Percentiles rank a stretch among this genome's conserved stretches.
These are phyloP conservation scores for Python bivittatus DNA, from an alignment of 2,113 vertebrate species.

Conservation along the genomic window DNA sequence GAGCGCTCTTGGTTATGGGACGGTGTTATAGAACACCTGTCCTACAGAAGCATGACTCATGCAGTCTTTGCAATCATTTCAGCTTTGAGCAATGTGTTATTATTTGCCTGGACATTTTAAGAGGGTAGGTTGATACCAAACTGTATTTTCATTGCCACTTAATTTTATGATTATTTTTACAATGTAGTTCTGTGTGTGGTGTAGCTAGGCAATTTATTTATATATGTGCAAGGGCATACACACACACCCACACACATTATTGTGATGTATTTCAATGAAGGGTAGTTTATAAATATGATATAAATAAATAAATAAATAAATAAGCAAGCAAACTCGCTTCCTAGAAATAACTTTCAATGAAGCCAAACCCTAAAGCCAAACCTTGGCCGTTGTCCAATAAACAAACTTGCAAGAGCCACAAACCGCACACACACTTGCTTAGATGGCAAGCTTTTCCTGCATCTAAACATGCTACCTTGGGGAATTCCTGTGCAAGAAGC, in stretches of 20 bases:
- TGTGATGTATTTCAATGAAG: not conserved
- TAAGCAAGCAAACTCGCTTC: not conserved
- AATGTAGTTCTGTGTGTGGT: not conserved
- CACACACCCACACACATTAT: not conserved
- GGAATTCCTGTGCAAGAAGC: not conserved
- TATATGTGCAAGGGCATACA: not conserved
- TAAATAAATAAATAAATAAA: not conserved
- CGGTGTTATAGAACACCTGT: not conserved
- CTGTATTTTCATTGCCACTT: not conserved
- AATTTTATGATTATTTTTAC: not conserved
- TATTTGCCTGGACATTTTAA: not conserved
- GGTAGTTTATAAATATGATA: not conserved
- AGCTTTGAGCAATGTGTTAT: not conserved
- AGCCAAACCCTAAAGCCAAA: not conserved
- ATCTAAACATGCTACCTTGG: not conserved
- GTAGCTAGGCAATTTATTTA: not conserved
- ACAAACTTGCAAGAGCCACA: conserved; percentile 9
- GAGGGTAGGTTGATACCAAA: not conserved
- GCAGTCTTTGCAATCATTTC: not conserved
- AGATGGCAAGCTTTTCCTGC: not conserved
- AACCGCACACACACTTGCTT: conserved; percentile 11
- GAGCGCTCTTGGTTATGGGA: not conserved
- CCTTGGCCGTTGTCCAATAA: conserved; percentile 2
- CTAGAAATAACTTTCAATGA: conserved; percentile 4
- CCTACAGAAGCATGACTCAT: not conserved